Conservation (phyloP, 2,888 invertebrate genomes). For the Lycia hirtaria region DNA sequence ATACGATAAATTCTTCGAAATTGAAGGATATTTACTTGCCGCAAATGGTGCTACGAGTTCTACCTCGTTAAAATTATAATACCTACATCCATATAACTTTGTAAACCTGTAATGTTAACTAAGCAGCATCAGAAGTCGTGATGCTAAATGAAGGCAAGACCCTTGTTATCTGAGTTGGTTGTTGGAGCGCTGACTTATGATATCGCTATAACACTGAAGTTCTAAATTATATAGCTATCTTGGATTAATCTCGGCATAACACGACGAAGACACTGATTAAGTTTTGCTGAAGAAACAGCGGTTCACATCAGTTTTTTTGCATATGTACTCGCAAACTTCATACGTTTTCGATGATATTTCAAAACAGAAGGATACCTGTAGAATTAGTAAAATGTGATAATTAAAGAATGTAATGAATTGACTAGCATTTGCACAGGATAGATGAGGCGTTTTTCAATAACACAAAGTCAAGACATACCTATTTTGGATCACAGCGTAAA, state of each 20-base stretch:
- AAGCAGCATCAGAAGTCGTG: background rate
- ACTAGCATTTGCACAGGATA: too few species aligned
- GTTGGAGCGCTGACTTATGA: background rate
- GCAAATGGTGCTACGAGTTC: background rate
- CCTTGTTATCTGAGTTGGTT: background rate
- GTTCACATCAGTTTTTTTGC: background rate
- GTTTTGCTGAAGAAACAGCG: background rate
- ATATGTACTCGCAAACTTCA: background rate
- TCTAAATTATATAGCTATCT: background rate
- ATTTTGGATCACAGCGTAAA: too few species aligned
- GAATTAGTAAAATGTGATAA: too few species aligned
- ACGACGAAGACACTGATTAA: background rate
- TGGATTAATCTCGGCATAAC: background rate
- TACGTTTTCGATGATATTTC: too few species aligned
- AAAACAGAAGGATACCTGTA: too few species aligned
- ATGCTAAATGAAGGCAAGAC: background rate
- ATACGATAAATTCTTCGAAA: too few species aligned
- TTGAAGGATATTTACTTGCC: background rate
- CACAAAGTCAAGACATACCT: too few species aligned
- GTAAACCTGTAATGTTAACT: too few species aligned
- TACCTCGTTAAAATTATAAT: background rate
- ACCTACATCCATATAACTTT: too few species aligned
- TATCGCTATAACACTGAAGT: slow-evolving; percentile 4
- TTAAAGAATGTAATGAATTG: too few species aligned
- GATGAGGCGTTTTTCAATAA: too few species aligned